phyloP scores from a whole-genome alignment of 2,797 vertebrate species.

The Pogonophryne albipinna region DNA sequence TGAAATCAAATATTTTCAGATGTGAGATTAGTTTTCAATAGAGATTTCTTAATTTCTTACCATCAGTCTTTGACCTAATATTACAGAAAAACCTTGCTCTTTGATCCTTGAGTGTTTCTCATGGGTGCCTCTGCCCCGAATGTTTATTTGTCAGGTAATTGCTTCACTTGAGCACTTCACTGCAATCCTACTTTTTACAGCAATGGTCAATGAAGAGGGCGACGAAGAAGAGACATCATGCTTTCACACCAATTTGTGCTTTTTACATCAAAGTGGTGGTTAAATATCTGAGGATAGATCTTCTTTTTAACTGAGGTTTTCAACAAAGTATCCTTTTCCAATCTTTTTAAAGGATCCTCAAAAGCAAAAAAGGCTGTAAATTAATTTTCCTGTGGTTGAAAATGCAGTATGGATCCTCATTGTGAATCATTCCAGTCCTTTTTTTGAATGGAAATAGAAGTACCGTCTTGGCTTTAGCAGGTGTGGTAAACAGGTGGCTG shows the following conservation, averaged over 20 bases:
- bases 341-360: slow-evolving; percentile 73
- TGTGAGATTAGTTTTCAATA: slow-evolving; percentile 36
- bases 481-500: slow-evolving; percentile 88
- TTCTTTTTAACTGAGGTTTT: slow-evolving; percentile 61
- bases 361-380: slow-evolving; percentile 77
- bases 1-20: slow-evolving; percentile 41
- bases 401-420: slow-evolving; percentile 76
- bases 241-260: slow-evolving; percentile 83
- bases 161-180: slow-evolving; percentile 50
- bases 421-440: slow-evolving; percentile 85
- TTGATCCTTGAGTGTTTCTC: slow-evolving; percentile 35
- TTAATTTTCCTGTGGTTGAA: slow-evolving; percentile 80
- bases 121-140: slow-evolving; percentile 49
- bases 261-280: slow-evolving; percentile 71
- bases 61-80: slow-evolving; percentile 31
- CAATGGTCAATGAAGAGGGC: slow-evolving; percentile 51
- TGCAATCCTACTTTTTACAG: slow-evolving; percentile 57
- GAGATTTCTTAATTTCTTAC: slow-evolving; percentile 24
- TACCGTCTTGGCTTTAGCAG: slow-evolving; percentile 86
- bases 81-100: slow-evolving; percentile 31
- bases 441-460: slow-evolving; percentile 82
- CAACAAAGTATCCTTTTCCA: slow-evolving; percentile 24
- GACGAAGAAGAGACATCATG: slow-evolving; percentile 83
- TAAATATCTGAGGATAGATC: slow-evolving; percentile 77
- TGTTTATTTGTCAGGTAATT: slow-evolving; percentile 61